phyloP scores from a whole-genome alignment of 2,113 vertebrate species.

The Motacilla tschutschensis region DNA sequence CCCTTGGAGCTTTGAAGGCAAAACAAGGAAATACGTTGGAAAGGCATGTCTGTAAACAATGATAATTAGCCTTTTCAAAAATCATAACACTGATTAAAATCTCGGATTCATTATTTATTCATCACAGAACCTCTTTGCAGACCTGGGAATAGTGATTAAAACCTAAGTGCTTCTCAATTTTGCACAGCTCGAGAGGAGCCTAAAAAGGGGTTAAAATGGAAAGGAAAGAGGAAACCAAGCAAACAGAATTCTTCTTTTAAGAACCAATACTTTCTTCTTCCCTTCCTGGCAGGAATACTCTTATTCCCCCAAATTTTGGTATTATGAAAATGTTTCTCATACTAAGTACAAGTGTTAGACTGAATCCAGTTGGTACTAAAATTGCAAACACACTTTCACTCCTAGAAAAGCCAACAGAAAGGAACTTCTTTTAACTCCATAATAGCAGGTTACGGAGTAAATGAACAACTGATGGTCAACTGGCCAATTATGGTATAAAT shows the following conservation, averaged over 20 bases:
- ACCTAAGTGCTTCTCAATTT: slow-evolving; percentile 40
- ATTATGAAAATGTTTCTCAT: slow-evolving; percentile 71
- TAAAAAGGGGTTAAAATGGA: slow-evolving; percentile 60
- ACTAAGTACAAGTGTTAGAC: slow-evolving; percentile 70
- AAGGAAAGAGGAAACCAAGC: slow-evolving; percentile 58
- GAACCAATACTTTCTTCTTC: slow-evolving; percentile 63
- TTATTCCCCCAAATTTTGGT: slow-evolving; percentile 61
- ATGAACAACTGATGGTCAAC: slow-evolving; percentile 72
- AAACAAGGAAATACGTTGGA: not conserved
- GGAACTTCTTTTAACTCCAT: slow-evolving; percentile 78
- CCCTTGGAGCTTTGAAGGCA: slow-evolving; percentile 48
- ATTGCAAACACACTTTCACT: slow-evolving; percentile 71
- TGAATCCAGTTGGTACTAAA: slow-evolving; percentile 68
- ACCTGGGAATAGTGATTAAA: slow-evolving; percentile 73
- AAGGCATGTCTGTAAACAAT: slow-evolving; percentile 62
- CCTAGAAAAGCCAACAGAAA: slow-evolving; percentile 60
- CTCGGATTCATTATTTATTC: slow-evolving; percentile 75
- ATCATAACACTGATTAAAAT: slow-evolving; percentile 72
- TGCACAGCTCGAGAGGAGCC: not conserved
- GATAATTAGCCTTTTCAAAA: slow-evolving; percentile 70
- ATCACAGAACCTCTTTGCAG: slow-evolving; percentile 71
- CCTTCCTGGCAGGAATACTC: slow-evolving; percentile 69
- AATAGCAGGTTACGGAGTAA: slow-evolving; percentile 71
- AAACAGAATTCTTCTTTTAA: slow-evolving; percentile 54
- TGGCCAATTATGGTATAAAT: slow-evolving; percentile 79